Percentiles rank a stretch among this genome's conserved stretches.
These are phyloP conservation scores for Prionace glauca DNA, from an alignment of 2,797 vertebrate genomes.

Conservation along the genomic window DNA sequence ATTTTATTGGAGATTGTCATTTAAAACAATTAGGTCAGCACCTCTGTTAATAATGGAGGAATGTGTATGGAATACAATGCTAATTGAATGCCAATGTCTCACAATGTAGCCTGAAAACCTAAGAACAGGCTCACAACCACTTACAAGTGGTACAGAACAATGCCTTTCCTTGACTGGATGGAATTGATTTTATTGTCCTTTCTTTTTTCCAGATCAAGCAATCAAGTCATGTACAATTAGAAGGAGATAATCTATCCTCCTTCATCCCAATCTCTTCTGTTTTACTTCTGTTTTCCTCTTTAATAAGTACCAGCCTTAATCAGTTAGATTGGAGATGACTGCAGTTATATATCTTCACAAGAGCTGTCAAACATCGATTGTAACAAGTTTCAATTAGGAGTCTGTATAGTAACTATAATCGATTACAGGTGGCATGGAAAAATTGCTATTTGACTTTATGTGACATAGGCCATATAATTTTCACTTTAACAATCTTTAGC, in stretches of 20 bases:
- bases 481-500: slow-evolving; percentile 1
- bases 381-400: slow-evolving; percentile 25
- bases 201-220: background rate
- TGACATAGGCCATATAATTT: background rate
- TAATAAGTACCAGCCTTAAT: slow-evolving; percentile 2
- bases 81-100: background rate
- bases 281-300: background rate
- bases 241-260: slow-evolving; percentile 15
- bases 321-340: slow-evolving; percentile 21
- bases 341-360: slow-evolving; percentile 33
- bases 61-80: background rate
- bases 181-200: slow-evolving; percentile 20
- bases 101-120: background rate
- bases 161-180: background rate
- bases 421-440: slow-evolving; percentile 7
- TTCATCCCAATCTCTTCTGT: background rate
- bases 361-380: background rate
- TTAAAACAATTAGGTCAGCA: background rate
- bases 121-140: background rate
- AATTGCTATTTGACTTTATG: slow-evolving; percentile 12
- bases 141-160: background rate
- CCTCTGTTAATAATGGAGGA: background rate
- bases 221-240: slow-evolving; percentile 15
- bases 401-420: background rate
- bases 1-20: background rate